Base-by-base conservation (phyloP, 2,888 invertebrate species). In the Mimumesa dahlbomi region DNA sequence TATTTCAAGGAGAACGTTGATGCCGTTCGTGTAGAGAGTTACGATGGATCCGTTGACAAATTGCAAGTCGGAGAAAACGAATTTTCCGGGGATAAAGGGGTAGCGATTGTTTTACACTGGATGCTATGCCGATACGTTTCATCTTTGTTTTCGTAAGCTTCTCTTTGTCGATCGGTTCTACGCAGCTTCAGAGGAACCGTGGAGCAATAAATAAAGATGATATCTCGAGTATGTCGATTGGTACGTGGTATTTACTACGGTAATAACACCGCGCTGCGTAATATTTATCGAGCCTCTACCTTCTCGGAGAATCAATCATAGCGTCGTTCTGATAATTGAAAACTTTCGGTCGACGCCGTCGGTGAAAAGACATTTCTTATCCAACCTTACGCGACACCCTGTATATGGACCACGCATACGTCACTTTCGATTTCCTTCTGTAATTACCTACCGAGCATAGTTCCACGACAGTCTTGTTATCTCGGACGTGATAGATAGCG, bases 401-500 rank as follows among this genome's bases (percentile, higher is more conserved):
- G 18, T 46, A 13, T 42, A 11, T 25, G 25, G 25, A 25, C 25
- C 42, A 42, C 42, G 19, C 14, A 25, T 54, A 43, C 63, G 74
- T 77, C 77, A 77, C 77, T 74, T 77, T 77, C 78, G 78, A 77
- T 77, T 77, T 66, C 63, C 59, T n/a, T 50, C 54, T 54, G 65
- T 74, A 77, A 77, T 77, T 78, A 72, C 64, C 68, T 68, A 40
- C 40, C 52, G 46, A 53, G 76, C 65, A 72, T 73, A 71, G 62
- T 66, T 68, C 56, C 71, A 63, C 69, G 77, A 78, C 77, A 78
- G 78, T 75, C 65, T 75, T 73, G 77, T 78, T 78, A 78, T 72
- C 75, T 75, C 58, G 52, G 72, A 21, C 65, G 76, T 78, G 77
- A 78, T 78, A 75, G 72, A 78, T 78, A 75, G 78, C 77, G 75